Base-by-base conservation (phyloP, 2,888 invertebrate genomes). In the Agrotis puta region DNA sequence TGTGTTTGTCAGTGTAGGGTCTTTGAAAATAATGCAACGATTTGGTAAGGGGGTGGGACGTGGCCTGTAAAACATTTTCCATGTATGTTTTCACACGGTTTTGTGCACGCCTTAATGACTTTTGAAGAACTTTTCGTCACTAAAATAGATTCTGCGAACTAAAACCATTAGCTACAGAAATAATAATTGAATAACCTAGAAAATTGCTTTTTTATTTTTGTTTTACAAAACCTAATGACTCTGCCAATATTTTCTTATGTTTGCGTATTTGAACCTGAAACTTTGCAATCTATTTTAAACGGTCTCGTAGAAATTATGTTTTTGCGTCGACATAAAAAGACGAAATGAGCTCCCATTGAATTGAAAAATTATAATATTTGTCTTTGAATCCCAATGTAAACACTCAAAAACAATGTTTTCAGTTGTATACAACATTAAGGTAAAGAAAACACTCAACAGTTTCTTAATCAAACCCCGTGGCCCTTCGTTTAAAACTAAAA, bases 1-100 rank as follows among this genome's bases (percentile, higher is more conserved):
- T 81, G 79, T 70, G 61, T 81, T 79, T 72, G 62, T 63, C 66
- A 84, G 70, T 74, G 67, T 58, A 75, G 78, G 75, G 73, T 77
- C 74, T 77, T 83, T 58, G 73, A 73, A 76, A 82, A 84, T 66
- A 73, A 70, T 74, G 58, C 79, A 76, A 78, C 48, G 53, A 58
- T 54, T 70, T 65, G 50, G 27, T 43, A 27, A 27, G 67, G 56
- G 69, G 45, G 77, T 71, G 54, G 24, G 61, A 81, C 72, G 81
- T 77, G 72, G 51, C 53, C 72, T 47, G 53, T 67, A 64, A 64
- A 64, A 20, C 70, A 48, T 11, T 59, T 64, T 48, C 27, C 24
- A 24, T n/a, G n/a, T 56, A 56, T 9, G 27, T 45, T 50, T 45
- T n/a, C n/a, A 43, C 18, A 65, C 14, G n/a, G 51, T n/a, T n/a